Percentiles rank a stretch among this genome's conserved stretches.
Conservation (phyloP, 2,113 vertebrate species). For the Marmota monax region DNA sequence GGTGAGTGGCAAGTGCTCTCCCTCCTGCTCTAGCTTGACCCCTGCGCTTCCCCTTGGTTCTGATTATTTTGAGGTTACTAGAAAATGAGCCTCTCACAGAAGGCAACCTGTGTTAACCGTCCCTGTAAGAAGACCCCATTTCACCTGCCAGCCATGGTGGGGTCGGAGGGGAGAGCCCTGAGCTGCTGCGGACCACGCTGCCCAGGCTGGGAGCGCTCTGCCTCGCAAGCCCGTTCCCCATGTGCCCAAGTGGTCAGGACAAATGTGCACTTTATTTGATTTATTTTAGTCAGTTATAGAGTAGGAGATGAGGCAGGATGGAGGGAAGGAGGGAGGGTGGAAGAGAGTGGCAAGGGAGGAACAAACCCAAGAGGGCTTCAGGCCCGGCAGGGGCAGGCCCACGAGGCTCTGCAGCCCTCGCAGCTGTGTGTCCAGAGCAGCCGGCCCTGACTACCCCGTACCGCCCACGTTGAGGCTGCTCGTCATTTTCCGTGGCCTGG, state of each 20-base stretch:
- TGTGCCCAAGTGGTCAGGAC: not conserved
- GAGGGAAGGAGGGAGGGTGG: not conserved
- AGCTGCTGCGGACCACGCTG: not conserved
- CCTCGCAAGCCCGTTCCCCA: not conserved
- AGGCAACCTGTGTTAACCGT: not conserved
- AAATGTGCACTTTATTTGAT: not conserved
- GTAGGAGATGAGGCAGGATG: not conserved
- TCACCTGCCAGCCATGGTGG: fast-evolving
- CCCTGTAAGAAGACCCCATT: not conserved
- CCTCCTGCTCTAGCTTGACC: not conserved
- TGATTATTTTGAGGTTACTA: not conserved
- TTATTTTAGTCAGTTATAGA: not conserved
- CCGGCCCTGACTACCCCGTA: too few relatives aligned
- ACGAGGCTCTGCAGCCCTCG: too few relatives aligned
- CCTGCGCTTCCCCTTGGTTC: not conserved
- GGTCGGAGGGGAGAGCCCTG: not conserved
- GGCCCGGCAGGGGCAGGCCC: too few relatives aligned
- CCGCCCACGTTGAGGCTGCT: fast-evolving
- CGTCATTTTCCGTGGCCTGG: fast-evolving
- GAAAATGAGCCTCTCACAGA: not conserved
- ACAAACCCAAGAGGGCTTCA: too few relatives aligned
- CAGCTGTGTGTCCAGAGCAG: too few relatives aligned
- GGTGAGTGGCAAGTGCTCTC: too few relatives aligned
- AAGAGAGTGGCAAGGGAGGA: too few relatives aligned
- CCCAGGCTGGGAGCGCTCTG: fast-evolving